phyloP scores from a whole-genome alignment of 2,797 vertebrate genomes.

The Iguana delicatissima region DNA sequence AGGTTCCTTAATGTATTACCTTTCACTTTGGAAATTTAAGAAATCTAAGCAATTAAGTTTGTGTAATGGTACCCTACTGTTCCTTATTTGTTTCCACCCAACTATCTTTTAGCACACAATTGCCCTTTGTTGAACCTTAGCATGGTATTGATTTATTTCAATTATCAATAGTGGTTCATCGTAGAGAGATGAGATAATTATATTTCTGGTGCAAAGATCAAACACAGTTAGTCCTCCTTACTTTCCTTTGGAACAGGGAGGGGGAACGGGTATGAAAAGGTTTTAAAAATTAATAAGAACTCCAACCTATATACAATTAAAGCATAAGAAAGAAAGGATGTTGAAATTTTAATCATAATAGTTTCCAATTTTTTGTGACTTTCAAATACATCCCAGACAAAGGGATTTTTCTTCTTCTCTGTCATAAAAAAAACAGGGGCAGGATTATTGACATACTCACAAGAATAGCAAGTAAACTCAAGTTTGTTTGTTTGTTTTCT shows the following conservation, averaged over 20 bases:
- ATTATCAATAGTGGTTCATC: constrained; percentile 6
- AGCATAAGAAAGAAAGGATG: not conserved
- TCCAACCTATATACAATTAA: not conserved
- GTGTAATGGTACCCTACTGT: constrained; percentile 35
- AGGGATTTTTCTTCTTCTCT: not conserved
- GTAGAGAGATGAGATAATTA: constrained; percentile 46
- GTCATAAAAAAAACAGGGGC: not conserved
- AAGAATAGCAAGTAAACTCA: constrained; percentile 16
- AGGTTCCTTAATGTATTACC: constrained; percentile 64
- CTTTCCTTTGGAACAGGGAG: not conserved
- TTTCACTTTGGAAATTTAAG: constrained; percentile 68
- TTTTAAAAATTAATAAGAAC: not conserved
- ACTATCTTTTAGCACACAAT: constrained; percentile 47
- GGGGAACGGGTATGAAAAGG: not conserved
- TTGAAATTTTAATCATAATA: not conserved
- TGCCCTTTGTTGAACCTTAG: constrained; percentile 51
- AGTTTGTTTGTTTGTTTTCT: not conserved
- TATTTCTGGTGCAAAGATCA: constrained; percentile 34
- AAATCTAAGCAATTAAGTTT: constrained; percentile 67
- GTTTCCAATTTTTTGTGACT: constrained; percentile 5
- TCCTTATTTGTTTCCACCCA: constrained; percentile 54
- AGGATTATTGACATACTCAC: not conserved
- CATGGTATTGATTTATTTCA: constrained; percentile 55
- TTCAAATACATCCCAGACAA: not conserved
- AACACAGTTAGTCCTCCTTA: not conserved